phyloP scores from a whole-genome alignment of 2,113 vertebrate species.

The Bos javanicus region DNA sequence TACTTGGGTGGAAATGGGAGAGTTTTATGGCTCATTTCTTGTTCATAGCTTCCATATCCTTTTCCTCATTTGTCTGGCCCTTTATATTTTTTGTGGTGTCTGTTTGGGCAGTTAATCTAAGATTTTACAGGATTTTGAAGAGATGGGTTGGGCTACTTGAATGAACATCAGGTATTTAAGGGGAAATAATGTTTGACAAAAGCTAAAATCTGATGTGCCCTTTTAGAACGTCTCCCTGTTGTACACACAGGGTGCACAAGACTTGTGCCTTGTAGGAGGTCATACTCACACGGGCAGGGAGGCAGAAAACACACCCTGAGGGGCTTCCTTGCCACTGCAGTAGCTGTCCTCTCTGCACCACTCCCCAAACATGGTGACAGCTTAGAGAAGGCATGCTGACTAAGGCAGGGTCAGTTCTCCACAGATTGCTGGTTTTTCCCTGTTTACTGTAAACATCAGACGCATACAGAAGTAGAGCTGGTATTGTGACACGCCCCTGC shows the following conservation, averaged over 20 bases:
- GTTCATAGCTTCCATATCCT: not conserved
- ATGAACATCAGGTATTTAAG: not conserved
- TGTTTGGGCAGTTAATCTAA: not conserved
- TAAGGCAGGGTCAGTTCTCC: not conserved
- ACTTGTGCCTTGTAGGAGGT: not conserved
- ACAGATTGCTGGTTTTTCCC: not conserved
- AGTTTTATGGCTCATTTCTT: not conserved
- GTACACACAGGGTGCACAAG: rapidly evolving
- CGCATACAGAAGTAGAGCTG: not conserved
- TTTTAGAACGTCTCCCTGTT: not conserved
- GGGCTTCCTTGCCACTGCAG: not conserved
- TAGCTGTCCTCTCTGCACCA: not conserved
- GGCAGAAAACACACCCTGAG: no score
- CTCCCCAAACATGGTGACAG: not conserved
- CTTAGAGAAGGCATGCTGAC: not conserved
- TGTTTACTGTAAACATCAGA: not conserved
- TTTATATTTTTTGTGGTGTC: not conserved
- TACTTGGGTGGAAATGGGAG: not conserved
- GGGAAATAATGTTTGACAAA: not conserved
- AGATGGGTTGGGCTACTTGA: not conserved
- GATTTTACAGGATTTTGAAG: not conserved
- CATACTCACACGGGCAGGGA: not conserved
- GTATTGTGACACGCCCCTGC: not conserved
- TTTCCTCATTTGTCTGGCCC: not conserved
- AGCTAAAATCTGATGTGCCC: not conserved